A percentile compares a stretch with the other conserved stretches of the same genome.
phyloP scores from a whole-genome alignment of 2,888 invertebrate genomes.

The Drosophila paranaensis region DNA sequence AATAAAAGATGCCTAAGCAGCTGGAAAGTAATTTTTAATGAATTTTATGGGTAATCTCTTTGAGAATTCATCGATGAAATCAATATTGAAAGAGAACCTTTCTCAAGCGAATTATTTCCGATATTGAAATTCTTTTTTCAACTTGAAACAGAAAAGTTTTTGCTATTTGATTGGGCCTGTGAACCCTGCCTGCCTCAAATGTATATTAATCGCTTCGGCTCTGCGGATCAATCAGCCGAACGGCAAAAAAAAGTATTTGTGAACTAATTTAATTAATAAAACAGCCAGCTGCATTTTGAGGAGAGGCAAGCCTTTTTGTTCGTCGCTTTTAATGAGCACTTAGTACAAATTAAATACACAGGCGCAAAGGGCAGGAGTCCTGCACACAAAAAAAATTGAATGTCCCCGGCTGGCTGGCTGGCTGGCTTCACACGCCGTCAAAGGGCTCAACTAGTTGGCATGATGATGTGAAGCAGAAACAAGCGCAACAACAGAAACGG shows the following conservation, averaged over 20 bases:
- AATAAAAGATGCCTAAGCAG: constrained; percentile 9
- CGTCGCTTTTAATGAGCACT: constrained; percentile 72
- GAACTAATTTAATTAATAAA: constrained; percentile 67
- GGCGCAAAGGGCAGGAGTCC: constrained; percentile 9
- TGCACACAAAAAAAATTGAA: constrained; percentile 16
- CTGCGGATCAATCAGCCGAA: constrained; percentile 19
- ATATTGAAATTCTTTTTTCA: constrained; percentile 57
- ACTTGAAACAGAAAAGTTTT: constrained; percentile 32
- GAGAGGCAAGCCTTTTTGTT: constrained; percentile 6
- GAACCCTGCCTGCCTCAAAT: constrained; percentile 22
- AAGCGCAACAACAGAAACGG: constrained; percentile 31
- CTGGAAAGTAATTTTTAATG: constrained; percentile 12
- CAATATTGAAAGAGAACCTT: not conserved
- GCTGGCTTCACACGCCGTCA: constrained; percentile 59
- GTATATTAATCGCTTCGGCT: constrained; percentile 37
- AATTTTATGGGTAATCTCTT: constrained; percentile 9
- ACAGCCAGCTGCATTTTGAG: constrained; percentile 27
- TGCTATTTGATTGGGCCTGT: constrained; percentile 36
- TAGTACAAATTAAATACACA: constrained; percentile 72
- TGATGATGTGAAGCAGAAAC: constrained; percentile 20
- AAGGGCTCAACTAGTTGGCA: constrained; percentile 67
- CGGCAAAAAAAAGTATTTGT: constrained; percentile 38
- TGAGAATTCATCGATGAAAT: not conserved
- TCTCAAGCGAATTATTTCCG: not conserved
- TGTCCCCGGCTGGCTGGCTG: constrained; percentile 37